Evolutionary conservation across 2,797 vertebrate genomes (phyloP).

Genomic region (Mormyrops attenuatus): DNA sequence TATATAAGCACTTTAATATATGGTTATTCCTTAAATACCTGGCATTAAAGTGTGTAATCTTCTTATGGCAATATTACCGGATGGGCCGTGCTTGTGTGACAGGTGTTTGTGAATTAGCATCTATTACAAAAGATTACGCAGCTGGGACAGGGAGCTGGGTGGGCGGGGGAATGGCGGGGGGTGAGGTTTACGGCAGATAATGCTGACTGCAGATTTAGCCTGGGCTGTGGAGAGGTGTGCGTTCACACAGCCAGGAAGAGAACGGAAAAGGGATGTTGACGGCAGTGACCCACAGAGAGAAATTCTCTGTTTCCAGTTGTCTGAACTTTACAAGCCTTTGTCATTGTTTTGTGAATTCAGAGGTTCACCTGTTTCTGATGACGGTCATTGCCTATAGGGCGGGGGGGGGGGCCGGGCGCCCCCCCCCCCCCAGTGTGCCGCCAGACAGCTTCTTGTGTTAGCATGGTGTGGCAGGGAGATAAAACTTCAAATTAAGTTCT

Average conservation of each 20-base stretch:
- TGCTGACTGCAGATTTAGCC: conserved; percentile 39
- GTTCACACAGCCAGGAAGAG: not conserved
- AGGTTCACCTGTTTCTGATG: not conserved
- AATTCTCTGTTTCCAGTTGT: not conserved
- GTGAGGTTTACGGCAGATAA: conserved; percentile 36
- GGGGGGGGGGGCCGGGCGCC: too few species aligned
- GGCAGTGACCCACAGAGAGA: not conserved
- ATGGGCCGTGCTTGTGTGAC: conserved; percentile 82
- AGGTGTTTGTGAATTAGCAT: conserved; percentile 78
- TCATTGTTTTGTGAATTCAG: not conserved
- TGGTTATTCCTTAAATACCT: conserved; percentile 92
- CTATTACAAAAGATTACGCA: conserved; percentile 54
- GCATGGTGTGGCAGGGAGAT: not conserved
- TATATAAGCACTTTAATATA: conserved; percentile 91
- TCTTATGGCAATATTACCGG: conserved; percentile 82
- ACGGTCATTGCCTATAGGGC: not conserved
- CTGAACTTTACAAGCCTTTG: not conserved
- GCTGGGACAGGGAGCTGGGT: conserved; percentile 44
- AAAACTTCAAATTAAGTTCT: not conserved
- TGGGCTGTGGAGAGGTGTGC: conserved; percentile 41
- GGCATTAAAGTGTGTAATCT: conserved; percentile 88
- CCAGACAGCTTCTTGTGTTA: not conserved
- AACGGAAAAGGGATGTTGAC: not conserved
- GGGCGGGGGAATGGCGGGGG: conserved; percentile 28
- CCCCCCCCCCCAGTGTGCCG: too few species aligned